Evolutionary conservation across 2,888 invertebrate genomes (phyloP), one percentile per base, ranked within the genome.

Genomic region (Minunthozetes semirufus): DNA sequence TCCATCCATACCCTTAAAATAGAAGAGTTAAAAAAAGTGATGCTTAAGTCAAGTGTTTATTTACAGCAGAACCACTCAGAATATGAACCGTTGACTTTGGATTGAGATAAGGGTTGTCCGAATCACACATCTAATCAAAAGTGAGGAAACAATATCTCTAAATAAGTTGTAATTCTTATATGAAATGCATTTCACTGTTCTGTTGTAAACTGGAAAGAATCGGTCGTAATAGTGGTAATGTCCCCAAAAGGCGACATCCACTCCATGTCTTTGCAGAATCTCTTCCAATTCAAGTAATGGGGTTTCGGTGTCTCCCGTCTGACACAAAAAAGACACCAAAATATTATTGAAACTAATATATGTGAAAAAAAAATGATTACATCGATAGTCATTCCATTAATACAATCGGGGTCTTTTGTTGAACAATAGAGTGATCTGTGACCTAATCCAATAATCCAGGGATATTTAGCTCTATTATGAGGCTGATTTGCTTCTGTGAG

Each of bases 171-270:
- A n/a, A n/a, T n/a, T n/a, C n/a, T n/a, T n/a, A n/a, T 9, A 22
- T n/a, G 9, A 29, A 15, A 59, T 27, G 9, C 25, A 56, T 11
- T 22, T 17, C 38, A 42, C 66, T 13, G n/a, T 66, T 33, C 83
- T 79, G 77, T 85, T 81, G 79, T 83, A 86, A 15, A 85, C 81
- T 1, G 86, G 86, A 81, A 82, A 85, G 66, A 85, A 78, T 63
- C 86, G 80, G 78, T 86, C 86, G 78, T 85, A 86, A 27, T 83
- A 83, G 79, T 86, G 86, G 80, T 86, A 85, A 78, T 86, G 86
- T 3, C 85, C 86, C 82, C 84, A 85, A 73, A 86, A 79, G 66
- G 82, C 82, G 25, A 86, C 72, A 79, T 86, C 86, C 0, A 86
- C 86, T 1, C 85, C 85, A 77, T 84, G 81, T 42, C 84, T 80